Percentiles rank a stretch among this genome's conserved stretches.
phyloP scores from a whole-genome alignment of 2,888 invertebrate species.

The Brassicogethes aeneus region DNA sequence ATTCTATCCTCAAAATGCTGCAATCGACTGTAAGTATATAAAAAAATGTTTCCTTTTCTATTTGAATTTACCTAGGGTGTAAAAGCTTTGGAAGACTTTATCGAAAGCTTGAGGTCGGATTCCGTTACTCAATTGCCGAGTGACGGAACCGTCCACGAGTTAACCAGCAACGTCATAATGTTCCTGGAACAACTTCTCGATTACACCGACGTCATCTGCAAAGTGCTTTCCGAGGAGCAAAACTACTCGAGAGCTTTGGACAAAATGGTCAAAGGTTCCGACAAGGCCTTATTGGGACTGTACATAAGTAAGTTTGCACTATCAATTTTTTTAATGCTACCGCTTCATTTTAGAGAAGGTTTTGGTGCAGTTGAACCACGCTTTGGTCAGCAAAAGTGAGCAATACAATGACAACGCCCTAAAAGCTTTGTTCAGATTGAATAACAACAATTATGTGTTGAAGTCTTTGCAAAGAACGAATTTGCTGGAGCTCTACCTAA shows the following conservation, averaged over 20 bases:
- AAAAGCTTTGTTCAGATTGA: slow-evolving; percentile 82
- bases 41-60: slow-evolving; percentile 1
- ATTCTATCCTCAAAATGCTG: slow-evolving; percentile 62
- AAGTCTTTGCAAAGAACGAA: slow-evolving; percentile 82
- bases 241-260: slow-evolving; percentile 47
- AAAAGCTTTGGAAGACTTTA: slow-evolving; percentile 85
- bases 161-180: slow-evolving; percentile 89
- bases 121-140: slow-evolving; percentile 75
- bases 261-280: slow-evolving; percentile 41
- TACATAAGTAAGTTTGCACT: slow-evolving; percentile 60
- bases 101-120: slow-evolving; percentile 77
- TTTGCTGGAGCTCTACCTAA: slow-evolving; percentile 68
- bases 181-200: slow-evolving; percentile 80
- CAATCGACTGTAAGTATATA: slow-evolving; percentile 59
- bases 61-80: slow-evolving; percentile 55
- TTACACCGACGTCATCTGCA: slow-evolving; percentile 67
- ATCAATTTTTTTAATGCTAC: slow-evolving; percentile 6
- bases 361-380: slow-evolving; percentile 80
- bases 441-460: slow-evolving; percentile 92
- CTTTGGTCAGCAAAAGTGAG: slow-evolving; percentile 84
- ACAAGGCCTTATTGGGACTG: slow-evolving; percentile 62
- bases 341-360: slow-evolving; percentile 61
- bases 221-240: slow-evolving; percentile 54
- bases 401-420: slow-evolving; percentile 81
- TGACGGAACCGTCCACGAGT: slow-evolving; percentile 96